phyloP scores from a whole-genome alignment of 2,888 invertebrate species.

The Drosophila mayaguana region DNA sequence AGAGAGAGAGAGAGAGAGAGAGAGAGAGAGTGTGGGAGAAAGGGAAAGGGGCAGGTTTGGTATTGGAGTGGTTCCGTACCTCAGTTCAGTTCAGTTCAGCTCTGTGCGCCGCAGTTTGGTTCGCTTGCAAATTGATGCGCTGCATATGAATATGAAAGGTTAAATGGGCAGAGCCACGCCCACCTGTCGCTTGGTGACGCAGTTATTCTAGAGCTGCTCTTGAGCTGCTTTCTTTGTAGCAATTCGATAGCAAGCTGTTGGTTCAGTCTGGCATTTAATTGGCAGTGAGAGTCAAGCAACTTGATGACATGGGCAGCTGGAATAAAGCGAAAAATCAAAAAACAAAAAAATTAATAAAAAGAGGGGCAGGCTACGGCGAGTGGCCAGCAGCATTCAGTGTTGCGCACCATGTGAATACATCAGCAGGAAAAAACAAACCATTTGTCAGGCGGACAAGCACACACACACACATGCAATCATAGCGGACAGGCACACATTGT shows the following conservation, averaged over 20 bases:
- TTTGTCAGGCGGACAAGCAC: slow-evolving; percentile 50
- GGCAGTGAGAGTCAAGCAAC: slow-evolving; percentile 26
- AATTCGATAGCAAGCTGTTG: slow-evolving; percentile 39
- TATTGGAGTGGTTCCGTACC: slow-evolving; percentile 8
- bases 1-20: slow-evolving; percentile 15
- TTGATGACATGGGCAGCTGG: slow-evolving; percentile 20
- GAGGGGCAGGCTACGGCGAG: slow-evolving; percentile 1
- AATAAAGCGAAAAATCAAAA: slow-evolving; percentile 3
- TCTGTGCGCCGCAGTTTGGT: slow-evolving; percentile 20
- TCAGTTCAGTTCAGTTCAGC: slow-evolving; percentile 19
- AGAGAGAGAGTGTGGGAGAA: too few relatives aligned
- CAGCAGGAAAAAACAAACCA: slow-evolving; percentile 65
- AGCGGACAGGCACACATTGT: slow-evolving; percentile 23
- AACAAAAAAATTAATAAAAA: neutral
- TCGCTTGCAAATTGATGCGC: slow-evolving; percentile 48
- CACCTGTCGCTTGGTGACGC: slow-evolving; percentile 37
- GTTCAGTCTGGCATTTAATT: slow-evolving; percentile 42
- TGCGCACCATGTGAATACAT: slow-evolving; percentile 41
- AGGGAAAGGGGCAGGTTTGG: neutral
- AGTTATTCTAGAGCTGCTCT: neutral
- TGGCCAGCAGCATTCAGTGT: slow-evolving; percentile 36
- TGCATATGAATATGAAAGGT: slow-evolving; percentile 28
- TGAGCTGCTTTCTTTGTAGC: slow-evolving; percentile 1
- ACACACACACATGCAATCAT: slow-evolving; percentile 9
- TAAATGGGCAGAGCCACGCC: slow-evolving; percentile 21